Conservation (phyloP, 2,113 vertebrate species). For the Myanophis thanlyinensis region DNA sequence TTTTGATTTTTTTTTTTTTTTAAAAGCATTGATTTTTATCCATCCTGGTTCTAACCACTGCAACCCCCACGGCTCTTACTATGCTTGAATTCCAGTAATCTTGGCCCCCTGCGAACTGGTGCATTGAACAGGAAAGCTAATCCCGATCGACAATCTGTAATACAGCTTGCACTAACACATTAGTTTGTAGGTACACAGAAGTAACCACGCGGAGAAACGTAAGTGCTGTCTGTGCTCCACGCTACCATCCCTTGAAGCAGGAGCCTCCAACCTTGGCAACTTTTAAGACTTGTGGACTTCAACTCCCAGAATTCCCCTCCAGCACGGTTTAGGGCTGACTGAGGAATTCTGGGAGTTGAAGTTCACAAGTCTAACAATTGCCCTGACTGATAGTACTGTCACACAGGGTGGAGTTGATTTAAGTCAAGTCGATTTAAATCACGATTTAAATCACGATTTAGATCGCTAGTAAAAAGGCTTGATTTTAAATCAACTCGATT, state of each 20-base stretch:
- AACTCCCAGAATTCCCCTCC: background rate
- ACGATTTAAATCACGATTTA: too few relatives aligned
- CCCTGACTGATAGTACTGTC: background rate
- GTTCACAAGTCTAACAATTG: background rate
- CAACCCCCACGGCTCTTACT: rapidly evolving
- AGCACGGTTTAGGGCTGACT: background rate
- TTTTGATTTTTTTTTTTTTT: too few relatives aligned
- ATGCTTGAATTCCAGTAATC: background rate
- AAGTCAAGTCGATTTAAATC: too few relatives aligned
- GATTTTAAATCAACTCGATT: too few relatives aligned
- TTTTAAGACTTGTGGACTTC: background rate
- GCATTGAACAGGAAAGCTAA: slow-evolving; percentile 41
- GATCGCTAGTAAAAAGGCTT: too few relatives aligned
- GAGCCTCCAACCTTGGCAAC: background rate
- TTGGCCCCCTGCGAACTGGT: slow-evolving; percentile 49
- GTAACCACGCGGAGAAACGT: background rate
- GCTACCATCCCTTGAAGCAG: background rate
- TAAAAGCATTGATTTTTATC: too few relatives aligned
- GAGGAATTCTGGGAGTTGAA: background rate
- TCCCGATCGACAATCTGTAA: slow-evolving; percentile 12
- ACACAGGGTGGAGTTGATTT: too few relatives aligned
- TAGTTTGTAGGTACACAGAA: background rate
- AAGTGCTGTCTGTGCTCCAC: background rate
- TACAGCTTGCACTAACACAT: background rate
- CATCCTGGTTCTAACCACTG: too few relatives aligned